Evolutionary conservation across 2,797 vertebrate genomes (phyloP).

Genomic region (Pseudocheirus occidentalis): DNA sequence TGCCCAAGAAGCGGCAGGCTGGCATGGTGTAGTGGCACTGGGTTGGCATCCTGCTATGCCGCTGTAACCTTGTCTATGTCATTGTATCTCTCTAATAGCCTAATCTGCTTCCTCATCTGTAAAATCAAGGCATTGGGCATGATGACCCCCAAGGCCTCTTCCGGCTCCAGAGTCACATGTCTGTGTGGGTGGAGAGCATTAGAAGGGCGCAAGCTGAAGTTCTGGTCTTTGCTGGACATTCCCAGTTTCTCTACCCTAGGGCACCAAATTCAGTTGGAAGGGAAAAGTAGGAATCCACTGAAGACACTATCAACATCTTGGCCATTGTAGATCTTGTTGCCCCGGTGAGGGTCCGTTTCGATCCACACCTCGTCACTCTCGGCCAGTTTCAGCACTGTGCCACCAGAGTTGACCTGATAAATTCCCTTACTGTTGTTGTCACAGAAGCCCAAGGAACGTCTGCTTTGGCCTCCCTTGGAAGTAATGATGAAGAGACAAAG

Average conservation of each 20-base stretch:
- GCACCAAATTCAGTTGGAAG: conserved; percentile 2
- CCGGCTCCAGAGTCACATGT: not conserved
- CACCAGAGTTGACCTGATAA: conserved; percentile 85
- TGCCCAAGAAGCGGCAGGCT: not conserved
- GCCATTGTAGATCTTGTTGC: conserved; percentile 64
- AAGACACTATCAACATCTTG: conserved; percentile 82
- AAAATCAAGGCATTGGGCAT: not conserved
- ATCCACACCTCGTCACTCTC: conserved; percentile 74
- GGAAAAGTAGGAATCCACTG: conserved; percentile 86
- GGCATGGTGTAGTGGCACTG: not conserved
- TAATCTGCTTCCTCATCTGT: not conserved
- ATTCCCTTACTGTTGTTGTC: conserved; percentile 73
- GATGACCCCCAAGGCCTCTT: not conserved
- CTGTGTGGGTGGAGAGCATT: not conserved
- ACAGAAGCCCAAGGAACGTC: conserved; percentile 78
- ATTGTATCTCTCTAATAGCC: not conserved
- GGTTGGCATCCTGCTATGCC: not conserved
- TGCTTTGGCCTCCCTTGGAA: rapidly evolving
- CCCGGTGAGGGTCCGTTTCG: not conserved
- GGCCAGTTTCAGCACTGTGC: conserved; percentile 79
- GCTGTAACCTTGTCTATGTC: not conserved
- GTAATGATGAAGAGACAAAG: conserved; percentile 83
- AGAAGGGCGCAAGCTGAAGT: not conserved
- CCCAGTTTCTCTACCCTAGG: not conserved
- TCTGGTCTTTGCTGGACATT: not conserved